Evolutionary conservation across 2,797 vertebrate species (phyloP), one percentile per base, ranked within the genome.

Genomic region (Rhyacichthys aspro): DNA sequence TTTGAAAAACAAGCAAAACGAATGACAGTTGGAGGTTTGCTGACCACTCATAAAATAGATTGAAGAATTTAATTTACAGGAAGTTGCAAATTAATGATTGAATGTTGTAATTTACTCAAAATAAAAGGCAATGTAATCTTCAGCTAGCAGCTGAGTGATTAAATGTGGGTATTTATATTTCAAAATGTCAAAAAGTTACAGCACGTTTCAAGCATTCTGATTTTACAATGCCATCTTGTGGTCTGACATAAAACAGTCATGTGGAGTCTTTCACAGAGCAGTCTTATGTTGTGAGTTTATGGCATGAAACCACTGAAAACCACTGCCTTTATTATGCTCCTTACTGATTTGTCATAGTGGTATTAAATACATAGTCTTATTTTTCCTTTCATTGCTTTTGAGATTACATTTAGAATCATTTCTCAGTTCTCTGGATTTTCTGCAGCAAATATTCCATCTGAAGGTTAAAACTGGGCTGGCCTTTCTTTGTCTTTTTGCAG

Each of bases 381-480:
- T 28, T 28, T 28, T 28, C 3, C 23, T 5, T 23, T 5, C 23
- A 28, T 28, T 4, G 1, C 4, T 28, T 28, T 28, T 28, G 23
- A 28, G 3, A 28, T 28, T 4, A 28, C 1, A 7, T 10, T 12
- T 1, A 14, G 16, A 23, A 49, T 90, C 64, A 91, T 74, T 91
- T 87, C 0, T 34, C 43, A 48, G 67, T 45, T 53, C 73, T 73
- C 79, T 98, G 93, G 81, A 99, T 98, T 91, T 97, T 99, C 85
- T 97, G 92, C 55, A 99, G 95, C 73, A 99, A 90, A 84, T 94
- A 94, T 11, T 98, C 96, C 91, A 98, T 94, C 74, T 98, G 97
- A 34, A 96, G 80, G 82, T 99, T 99, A 11, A 99, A 90, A 80
- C 98, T 98, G 53, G 96, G 97, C 44, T 99, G 97, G 70, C 97